phyloP scores from a whole-genome alignment of 2,797 vertebrate genomes.

The Triplophysa yarkandensis region DNA sequence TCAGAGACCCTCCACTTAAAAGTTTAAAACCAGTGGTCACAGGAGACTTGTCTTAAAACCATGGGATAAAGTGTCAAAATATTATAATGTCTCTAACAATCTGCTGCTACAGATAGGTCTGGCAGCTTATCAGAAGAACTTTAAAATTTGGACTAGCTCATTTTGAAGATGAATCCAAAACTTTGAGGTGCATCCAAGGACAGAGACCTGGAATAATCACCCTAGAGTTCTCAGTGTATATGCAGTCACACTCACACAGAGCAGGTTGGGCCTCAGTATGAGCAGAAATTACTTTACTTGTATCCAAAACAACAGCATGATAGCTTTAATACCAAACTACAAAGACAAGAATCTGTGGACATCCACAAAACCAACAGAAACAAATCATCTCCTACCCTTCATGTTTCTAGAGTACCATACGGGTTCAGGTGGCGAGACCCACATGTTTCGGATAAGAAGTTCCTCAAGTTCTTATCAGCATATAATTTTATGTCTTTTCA shows the following conservation, averaged over 20 bases:
- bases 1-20: neutral
- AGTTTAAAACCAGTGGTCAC: neutral
- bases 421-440: conserved; percentile 39
- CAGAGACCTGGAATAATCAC: conserved; percentile 51
- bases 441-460: conserved; percentile 49
- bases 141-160: conserved; percentile 10
- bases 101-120: neutral
- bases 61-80: neutral
- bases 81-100: neutral
- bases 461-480: conserved; percentile 43
- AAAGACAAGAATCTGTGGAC: conserved; percentile 45
- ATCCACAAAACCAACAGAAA: conserved; percentile 19
- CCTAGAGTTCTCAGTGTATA: neutral
- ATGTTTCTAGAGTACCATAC: conserved; percentile 33
- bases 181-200: conserved; percentile 36
- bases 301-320: conserved; percentile 75
- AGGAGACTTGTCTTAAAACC: neutral
- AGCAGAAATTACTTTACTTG: conserved; percentile 72
- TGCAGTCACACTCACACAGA: conserved; percentile 56
- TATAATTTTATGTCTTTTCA: conserved; percentile 49
- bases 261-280: conserved; percentile 69
- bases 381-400: neutral
- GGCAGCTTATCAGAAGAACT: conserved; percentile 21
- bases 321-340: conserved; percentile 61
- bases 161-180: conserved; percentile 30